phyloP scores from a whole-genome alignment of 2,888 invertebrate species.

The Serripes groenlandicus region DNA sequence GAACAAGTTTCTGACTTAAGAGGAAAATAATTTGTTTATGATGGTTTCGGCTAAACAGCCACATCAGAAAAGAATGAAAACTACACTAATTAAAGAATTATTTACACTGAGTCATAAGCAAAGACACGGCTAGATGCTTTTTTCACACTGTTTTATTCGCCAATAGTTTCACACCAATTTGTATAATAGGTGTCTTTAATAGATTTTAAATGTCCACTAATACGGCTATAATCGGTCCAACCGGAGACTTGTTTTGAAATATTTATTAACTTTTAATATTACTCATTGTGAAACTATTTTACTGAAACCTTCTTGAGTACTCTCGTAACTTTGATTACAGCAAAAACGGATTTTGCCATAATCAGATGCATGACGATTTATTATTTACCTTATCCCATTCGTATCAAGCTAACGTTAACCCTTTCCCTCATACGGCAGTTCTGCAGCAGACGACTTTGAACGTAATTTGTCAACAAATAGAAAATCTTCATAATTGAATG shows the following conservation, averaged over 20 bases:
- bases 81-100: constrained; percentile 12
- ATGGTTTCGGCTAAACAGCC: constrained; percentile 2
- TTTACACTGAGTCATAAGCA: constrained; percentile 2
- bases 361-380: too few species aligned
- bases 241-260: constrained; percentile 7
- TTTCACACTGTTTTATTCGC: constrained; percentile 19
- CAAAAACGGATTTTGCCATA: too few species aligned
- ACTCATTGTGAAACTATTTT: constrained; percentile 8
- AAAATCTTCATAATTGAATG: too few species aligned
- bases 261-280: background rate
- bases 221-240: background rate
- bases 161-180: constrained; percentile 22
- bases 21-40: constrained; percentile 24
- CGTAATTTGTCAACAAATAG: too few species aligned
- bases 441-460: too few species aligned
- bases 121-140: background rate
- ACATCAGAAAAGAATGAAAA: constrained; percentile 20
- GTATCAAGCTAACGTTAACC: too few species aligned
- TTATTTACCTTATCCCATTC: too few species aligned
- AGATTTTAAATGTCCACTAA: constrained; percentile 15
- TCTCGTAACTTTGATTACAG: constrained; percentile 12
- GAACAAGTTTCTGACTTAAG: constrained; percentile 10
- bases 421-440: too few species aligned
- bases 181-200: constrained; percentile 2
- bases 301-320: constrained; percentile 11